These are phyloP conservation scores for Lepeophtheirus salmonis DNA, from an alignment of 1,140 invertebrate genomes.

Conservation along the genomic window DNA sequence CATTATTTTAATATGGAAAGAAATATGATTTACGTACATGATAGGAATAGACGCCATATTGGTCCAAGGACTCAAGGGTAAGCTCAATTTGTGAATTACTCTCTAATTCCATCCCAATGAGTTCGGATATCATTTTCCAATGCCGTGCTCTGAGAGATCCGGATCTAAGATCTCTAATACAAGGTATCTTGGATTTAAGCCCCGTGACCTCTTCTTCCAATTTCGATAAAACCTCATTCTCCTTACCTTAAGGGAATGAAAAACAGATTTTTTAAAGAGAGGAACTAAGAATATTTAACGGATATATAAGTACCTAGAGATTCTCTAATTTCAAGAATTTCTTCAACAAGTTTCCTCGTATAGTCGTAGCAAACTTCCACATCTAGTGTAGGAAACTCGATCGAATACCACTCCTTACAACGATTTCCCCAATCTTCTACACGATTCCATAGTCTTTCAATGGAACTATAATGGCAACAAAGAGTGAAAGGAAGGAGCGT, in stretches of 20 bases:
- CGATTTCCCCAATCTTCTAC: conserved; percentile 1
- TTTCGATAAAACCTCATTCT: neutral
- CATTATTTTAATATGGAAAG: neutral
- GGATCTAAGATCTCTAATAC: neutral
- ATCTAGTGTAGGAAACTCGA: conserved; percentile 2
- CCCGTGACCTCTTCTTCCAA: neutral
- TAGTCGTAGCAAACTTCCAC: conserved; percentile 1
- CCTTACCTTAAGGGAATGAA: too few species aligned
- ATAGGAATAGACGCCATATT: neutral
- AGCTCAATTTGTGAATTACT: neutral
- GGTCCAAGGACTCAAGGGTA: neutral
- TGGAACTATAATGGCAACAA: neutral
- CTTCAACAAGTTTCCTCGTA: neutral
- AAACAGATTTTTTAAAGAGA: neutral
- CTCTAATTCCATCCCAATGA: conserved; percentile 2
- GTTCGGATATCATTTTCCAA: conserved; percentile 8
- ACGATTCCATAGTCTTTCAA: conserved; percentile 5
- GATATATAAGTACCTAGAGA: neutral
- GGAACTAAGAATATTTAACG: neutral
- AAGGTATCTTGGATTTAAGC: neutral
- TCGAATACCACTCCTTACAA: conserved; percentile 5
- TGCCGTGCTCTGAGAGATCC: neutral
- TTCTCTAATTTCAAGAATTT: neutral
- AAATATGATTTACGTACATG: too few species aligned
- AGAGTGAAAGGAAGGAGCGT: too few species aligned